These are phyloP conservation scores for Rhizomys pruinosus DNA, from an alignment of 2,113 vertebrate genomes.

Conservation along the genomic window DNA sequence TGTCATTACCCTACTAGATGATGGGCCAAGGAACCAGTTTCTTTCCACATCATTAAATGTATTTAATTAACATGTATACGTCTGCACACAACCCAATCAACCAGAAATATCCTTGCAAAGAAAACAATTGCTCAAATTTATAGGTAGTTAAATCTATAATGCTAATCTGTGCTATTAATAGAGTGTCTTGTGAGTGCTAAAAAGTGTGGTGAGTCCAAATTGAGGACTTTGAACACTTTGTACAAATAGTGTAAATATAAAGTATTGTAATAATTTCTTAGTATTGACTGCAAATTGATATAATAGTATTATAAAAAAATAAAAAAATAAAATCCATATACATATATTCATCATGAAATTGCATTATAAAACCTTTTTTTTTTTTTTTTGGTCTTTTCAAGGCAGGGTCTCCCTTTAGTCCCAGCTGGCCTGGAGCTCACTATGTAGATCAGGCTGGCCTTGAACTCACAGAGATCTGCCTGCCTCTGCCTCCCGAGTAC, in stretches of 20 bases:
- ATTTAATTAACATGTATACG: not conserved
- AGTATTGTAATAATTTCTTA: conserved; percentile 10
- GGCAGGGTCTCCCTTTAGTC: too few species aligned
- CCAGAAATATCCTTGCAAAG: not conserved
- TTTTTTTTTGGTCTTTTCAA: too few species aligned
- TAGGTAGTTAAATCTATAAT: not conserved
- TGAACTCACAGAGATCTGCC: too few species aligned
- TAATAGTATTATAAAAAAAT: not conserved
- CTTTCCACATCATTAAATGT: not conserved
- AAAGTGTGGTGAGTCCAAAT: not conserved
- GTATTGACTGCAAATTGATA: not conserved
- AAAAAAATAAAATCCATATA: too few species aligned
- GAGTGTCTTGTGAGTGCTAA: not conserved
- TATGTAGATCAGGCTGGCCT: too few species aligned
- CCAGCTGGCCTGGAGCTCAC: too few species aligned
- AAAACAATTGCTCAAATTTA: not conserved
- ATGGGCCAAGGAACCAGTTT: not conserved
- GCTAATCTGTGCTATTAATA: not conserved
- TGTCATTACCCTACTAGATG: not conserved
- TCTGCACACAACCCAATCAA: not conserved
- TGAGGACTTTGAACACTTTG: not conserved
- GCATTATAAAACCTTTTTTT: not conserved
- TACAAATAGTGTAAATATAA: conserved; percentile 28
- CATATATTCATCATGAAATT: not conserved
- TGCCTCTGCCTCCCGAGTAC: too few species aligned